Evolutionary conservation across 2,113 vertebrate genomes (phyloP).

Genomic region (Murina feae): DNA sequence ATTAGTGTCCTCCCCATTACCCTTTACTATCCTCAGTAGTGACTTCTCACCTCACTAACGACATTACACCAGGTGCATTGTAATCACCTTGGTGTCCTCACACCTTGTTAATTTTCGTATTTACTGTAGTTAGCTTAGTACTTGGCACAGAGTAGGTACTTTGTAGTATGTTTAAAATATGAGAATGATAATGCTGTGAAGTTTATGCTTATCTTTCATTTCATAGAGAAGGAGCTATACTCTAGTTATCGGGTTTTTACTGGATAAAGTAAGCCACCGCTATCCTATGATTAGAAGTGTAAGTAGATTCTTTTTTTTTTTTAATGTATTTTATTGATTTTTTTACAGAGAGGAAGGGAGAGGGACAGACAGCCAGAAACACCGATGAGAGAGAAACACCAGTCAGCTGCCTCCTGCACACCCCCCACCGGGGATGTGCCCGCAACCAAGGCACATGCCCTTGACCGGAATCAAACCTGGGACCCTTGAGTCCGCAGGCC

Average conservation of each 20-base stretch:
- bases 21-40: accelerated
- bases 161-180: background rate
- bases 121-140: background rate
- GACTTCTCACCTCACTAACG: background rate
- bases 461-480: too few species aligned
- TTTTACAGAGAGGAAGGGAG: too few species aligned
- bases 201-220: background rate
- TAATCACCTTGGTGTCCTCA: background rate
- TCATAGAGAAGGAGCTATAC: background rate
- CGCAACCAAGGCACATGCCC: too few species aligned
- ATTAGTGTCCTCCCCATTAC: background rate
- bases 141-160: background rate
- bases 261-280: background rate
- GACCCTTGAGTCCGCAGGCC: too few species aligned
- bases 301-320: background rate
- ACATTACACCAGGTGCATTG: background rate
- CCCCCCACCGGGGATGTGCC: too few species aligned
- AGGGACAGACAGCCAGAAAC: too few species aligned
- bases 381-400: too few species aligned
- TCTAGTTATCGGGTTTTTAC: background rate
- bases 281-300: background rate
- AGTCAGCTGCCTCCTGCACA: too few species aligned
- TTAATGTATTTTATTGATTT: too few species aligned
- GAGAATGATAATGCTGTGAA: background rate
- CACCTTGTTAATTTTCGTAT: background rate